A percentile compares a stretch with the other conserved stretches of the same genome.
Evolutionary conservation across 2,797 vertebrate species (phyloP).

Genomic region (Lophius americanus): DNA sequence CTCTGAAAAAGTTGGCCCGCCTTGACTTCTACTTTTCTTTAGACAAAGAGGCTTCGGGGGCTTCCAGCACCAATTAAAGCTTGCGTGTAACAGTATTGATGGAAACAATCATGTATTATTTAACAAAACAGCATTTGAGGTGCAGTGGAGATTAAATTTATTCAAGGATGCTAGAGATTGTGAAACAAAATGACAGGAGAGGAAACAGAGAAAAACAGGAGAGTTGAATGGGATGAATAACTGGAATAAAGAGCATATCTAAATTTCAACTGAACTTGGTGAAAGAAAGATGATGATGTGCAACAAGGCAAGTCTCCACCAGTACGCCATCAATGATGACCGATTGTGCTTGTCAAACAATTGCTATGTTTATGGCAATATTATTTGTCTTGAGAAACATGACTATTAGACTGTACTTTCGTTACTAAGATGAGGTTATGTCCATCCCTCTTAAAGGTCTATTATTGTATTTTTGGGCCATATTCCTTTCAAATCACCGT

Average conservation of each 20-base stretch:
- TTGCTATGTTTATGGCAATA: slow-evolving; percentile 29
- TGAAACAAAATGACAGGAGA: slow-evolving; percentile 2
- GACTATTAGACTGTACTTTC: no score
- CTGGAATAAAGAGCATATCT: slow-evolving; percentile 9
- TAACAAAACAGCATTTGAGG: slow-evolving; percentile 40
- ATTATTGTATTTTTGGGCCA: not conserved
- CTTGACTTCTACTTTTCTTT: slow-evolving; percentile 20
- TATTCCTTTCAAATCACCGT: not conserved
- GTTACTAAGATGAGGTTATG: slow-evolving; percentile 30
- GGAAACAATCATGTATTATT: slow-evolving; percentile 59
- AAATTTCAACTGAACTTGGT: slow-evolving; percentile 8
- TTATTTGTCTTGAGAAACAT: slow-evolving; percentile 29
- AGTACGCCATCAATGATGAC: slow-evolving; percentile 27
- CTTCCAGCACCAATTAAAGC: slow-evolving; percentile 54
- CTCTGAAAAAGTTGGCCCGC: slow-evolving; percentile 31
- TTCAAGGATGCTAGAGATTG: slow-evolving; percentile 20
- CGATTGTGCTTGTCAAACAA: slow-evolving; percentile 51
- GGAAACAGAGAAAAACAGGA: not conserved
- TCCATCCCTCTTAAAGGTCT: slow-evolving; percentile 1
- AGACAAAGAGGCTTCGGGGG: slow-evolving; percentile 24
- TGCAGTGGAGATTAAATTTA: slow-evolving; percentile 25
- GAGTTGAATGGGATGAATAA: slow-evolving; percentile 3
- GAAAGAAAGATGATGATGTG: slow-evolving; percentile 25
- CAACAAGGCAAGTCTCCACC: slow-evolving; percentile 11
- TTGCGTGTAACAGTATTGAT: slow-evolving; percentile 54